phyloP scores from a whole-genome alignment of 2,797 vertebrate species.

The Gallinago solitaria region DNA sequence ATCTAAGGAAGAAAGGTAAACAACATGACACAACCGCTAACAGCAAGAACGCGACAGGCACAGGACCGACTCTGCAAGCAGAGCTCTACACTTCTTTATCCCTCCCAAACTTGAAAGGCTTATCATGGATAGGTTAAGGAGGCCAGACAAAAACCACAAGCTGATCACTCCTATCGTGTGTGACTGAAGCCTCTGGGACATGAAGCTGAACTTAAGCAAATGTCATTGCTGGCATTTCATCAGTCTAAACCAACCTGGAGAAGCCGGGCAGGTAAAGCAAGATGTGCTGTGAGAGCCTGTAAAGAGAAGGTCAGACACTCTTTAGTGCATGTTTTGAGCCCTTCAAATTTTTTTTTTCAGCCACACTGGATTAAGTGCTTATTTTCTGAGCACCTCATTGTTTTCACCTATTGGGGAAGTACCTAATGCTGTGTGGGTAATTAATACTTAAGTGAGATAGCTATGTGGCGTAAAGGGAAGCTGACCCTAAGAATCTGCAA shows the following conservation, averaged over 20 bases:
- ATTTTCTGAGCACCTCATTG: neutral
- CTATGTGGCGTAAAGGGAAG: neutral
- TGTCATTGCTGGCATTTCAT: neutral
- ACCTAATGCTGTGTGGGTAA: neutral
- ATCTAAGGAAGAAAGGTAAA: neutral
- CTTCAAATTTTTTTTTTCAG: neutral
- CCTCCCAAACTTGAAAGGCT: neutral
- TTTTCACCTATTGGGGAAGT: neutral
- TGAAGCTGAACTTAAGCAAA: neutral
- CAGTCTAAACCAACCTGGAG: neutral
- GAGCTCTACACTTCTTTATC: neutral
- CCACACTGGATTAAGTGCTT: neutral
- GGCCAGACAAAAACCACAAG: neutral
- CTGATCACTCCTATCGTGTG: neutral
- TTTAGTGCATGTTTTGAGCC: neutral
- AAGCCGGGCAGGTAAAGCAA: neutral
- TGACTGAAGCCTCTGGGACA: neutral
- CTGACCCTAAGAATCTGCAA: neutral
- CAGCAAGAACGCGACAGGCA: neutral
- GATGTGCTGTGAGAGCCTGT: neutral
- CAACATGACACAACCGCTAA: neutral
- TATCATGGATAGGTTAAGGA: neutral
- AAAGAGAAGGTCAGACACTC: neutral
- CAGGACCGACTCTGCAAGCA: neutral
- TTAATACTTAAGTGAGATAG: neutral